These are phyloP conservation scores for Borostomias antarcticus DNA, from an alignment of 2,797 vertebrate genomes.

Conservation along the genomic window DNA sequence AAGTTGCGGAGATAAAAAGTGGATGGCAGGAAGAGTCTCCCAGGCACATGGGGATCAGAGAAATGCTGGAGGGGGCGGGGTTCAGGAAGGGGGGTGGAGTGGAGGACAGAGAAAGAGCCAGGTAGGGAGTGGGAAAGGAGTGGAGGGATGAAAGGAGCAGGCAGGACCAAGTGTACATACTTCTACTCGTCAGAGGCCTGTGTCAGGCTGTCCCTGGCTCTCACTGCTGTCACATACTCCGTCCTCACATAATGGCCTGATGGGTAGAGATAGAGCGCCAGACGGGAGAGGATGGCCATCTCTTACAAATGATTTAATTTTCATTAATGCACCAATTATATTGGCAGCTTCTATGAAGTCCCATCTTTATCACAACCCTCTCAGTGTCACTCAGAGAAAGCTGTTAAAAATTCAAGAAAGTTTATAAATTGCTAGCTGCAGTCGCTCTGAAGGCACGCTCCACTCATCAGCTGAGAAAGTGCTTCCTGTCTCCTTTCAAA, in stretches of 20 bases:
- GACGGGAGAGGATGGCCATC: background rate
- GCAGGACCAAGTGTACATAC: constrained; percentile 50
- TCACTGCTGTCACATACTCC: constrained; percentile 48
- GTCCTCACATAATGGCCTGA: constrained; percentile 37
- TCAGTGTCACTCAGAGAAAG: background rate
- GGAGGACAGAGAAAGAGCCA: constrained; percentile 12
- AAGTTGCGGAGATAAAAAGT: constrained; percentile 48
- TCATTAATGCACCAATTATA: constrained; percentile 4
- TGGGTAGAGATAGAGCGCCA: constrained; percentile 26
- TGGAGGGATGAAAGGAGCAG: background rate
- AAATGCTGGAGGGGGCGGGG: constrained; percentile 23
- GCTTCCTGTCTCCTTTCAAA: background rate
- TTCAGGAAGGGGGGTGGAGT: constrained; percentile 14
- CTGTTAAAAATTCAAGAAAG: background rate
- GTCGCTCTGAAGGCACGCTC: background rate
- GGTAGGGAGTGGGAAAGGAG: background rate
- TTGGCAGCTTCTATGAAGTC: background rate
- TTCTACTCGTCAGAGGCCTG: constrained; percentile 53
- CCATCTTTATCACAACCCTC: background rate
- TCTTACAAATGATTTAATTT: constrained; percentile 3
- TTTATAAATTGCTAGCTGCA: background rate
- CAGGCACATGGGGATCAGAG: constrained; percentile 29
- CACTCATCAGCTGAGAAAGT: constrained; percentile 5
- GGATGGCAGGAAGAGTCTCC: constrained; percentile 50
- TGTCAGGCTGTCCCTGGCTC: constrained; percentile 34